These are phyloP conservation scores for Lycopodina hypogea DNA, from an alignment of 37 sponge, comb jelly and placozoan genomes.

Conservation along the genomic window DNA sequence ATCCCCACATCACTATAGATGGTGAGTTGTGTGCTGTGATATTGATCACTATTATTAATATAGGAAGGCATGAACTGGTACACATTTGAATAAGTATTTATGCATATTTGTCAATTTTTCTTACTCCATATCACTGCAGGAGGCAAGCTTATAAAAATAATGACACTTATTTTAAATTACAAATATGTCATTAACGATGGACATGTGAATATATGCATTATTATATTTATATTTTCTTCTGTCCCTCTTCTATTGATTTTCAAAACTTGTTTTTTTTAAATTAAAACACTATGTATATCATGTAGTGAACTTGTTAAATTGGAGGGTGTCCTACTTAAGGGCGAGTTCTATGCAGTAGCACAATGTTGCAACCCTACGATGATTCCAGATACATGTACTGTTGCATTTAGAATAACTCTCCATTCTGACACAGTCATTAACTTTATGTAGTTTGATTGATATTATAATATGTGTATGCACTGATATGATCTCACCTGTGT, in stretches of 20 bases:
- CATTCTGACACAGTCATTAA: conserved; percentile 40
- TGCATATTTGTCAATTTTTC: no score
- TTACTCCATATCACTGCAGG: no score
- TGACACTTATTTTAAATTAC: no score
- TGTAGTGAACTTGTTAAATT: conserved; percentile 29
- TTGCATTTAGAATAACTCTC: conserved; percentile 33
- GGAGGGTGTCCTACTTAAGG: conserved; percentile 39
- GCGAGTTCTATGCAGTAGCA: conserved; percentile 9
- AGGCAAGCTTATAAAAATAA: no score
- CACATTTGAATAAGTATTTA: no score
- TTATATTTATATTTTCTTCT: not conserved
- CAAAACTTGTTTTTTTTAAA: not conserved
- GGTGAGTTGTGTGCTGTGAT: no score
- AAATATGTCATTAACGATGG: no score
- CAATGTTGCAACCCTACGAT: not conserved
- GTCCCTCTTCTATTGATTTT: not conserved
- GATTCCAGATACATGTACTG: conserved; percentile 1
- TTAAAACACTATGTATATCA: not conserved
- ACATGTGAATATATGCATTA: not conserved
- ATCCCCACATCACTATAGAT: no score
- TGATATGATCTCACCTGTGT: no score
- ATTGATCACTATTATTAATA: no score
- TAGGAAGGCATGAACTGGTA: no score
- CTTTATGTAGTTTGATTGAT: conserved; percentile 14
- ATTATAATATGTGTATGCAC: no score